These are phyloP conservation scores for Notolepis coatsorum DNA, from an alignment of 2,797 vertebrate genomes.

Conservation along the genomic window DNA sequence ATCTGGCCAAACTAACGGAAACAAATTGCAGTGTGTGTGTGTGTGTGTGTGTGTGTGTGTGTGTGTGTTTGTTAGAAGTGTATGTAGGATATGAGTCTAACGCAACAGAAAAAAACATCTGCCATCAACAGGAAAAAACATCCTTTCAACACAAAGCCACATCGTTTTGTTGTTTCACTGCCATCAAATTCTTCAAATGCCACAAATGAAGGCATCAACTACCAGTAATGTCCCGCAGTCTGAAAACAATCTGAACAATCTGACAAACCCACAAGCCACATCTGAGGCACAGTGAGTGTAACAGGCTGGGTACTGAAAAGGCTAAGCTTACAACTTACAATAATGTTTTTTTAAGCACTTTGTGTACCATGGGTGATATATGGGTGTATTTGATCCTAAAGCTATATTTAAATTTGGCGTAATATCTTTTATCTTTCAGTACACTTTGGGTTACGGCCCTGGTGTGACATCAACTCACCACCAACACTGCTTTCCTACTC, in stretches of 20 bases:
- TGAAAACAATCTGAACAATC: conserved; percentile 28
- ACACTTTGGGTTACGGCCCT: too few species aligned
- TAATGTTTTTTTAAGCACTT: conserved; percentile 4
- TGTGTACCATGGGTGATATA: conserved; percentile 10
- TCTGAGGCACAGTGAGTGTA: conserved; percentile 16
- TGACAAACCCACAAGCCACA: conserved; percentile 29
- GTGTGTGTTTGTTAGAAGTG: conserved; percentile 36
- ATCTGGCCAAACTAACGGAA: conserved; percentile 15
- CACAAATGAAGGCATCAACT: conserved; percentile 31
- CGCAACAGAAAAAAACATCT: conserved; percentile 37
- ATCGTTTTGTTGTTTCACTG: conserved; percentile 25
- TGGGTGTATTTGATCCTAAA: conserved; percentile 15
- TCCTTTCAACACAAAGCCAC: conserved; percentile 50
- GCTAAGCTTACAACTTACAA: too few species aligned
- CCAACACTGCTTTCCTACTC: too few species aligned
- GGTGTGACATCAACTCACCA: too few species aligned
- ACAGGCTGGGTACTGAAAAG: background rate
- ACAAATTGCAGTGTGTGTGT: conserved; percentile 19
- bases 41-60: conserved; percentile 39
- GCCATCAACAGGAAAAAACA: conserved; percentile 79
- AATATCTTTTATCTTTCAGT: too few species aligned
- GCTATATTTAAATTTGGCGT: too few species aligned
- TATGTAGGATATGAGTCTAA: conserved; percentile 54
- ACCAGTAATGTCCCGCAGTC: conserved; percentile 38
- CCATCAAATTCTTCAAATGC: conserved; percentile 48